These are phyloP conservation scores for Pachydiplax longipennis DNA, from an alignment of 2,888 invertebrate species.

Conservation along the genomic window DNA sequence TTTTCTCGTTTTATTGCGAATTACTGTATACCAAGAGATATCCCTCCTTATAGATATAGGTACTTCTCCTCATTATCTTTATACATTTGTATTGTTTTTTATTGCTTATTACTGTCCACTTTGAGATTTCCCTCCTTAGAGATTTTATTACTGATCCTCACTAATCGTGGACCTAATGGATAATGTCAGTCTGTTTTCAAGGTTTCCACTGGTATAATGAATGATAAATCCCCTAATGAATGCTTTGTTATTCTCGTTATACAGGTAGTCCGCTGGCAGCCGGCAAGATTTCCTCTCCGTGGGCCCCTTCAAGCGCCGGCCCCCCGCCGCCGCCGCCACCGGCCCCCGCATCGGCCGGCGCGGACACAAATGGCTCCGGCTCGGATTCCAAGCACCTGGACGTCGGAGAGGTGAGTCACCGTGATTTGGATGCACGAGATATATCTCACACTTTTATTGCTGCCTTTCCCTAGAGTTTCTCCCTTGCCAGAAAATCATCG, in stretches of 20 bases:
- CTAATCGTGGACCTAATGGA: not conserved
- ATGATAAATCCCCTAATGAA: too few species aligned
- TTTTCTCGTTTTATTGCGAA: too few species aligned
- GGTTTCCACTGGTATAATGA: too few species aligned
- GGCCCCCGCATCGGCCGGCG: constrained; percentile 87
- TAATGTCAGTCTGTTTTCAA: not conserved
- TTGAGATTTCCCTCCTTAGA: too few species aligned
- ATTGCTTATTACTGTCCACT: too few species aligned
- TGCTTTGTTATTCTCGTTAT: constrained; percentile 52
- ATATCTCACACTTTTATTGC: too few species aligned
- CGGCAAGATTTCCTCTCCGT: constrained; percentile 96
- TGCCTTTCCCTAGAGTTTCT: too few species aligned
- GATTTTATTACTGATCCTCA: not conserved
- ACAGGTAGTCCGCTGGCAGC: constrained; percentile 75
- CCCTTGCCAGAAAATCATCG: too few species aligned
- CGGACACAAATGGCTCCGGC: constrained; percentile 89
- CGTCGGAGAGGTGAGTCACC: constrained; percentile 78
- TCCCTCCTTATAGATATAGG: too few species aligned
- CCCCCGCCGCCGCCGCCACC: constrained; percentile 77
- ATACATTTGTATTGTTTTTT: too few species aligned
- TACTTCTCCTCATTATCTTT: too few species aligned
- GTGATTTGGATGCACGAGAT: not conserved
- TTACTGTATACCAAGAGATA: too few species aligned
- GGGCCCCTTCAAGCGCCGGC: constrained; percentile 88
- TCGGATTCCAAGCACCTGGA: constrained; percentile 85